phyloP scores from a whole-genome alignment of 2,888 invertebrate genomes.

The Phorcus lineatus region DNA sequence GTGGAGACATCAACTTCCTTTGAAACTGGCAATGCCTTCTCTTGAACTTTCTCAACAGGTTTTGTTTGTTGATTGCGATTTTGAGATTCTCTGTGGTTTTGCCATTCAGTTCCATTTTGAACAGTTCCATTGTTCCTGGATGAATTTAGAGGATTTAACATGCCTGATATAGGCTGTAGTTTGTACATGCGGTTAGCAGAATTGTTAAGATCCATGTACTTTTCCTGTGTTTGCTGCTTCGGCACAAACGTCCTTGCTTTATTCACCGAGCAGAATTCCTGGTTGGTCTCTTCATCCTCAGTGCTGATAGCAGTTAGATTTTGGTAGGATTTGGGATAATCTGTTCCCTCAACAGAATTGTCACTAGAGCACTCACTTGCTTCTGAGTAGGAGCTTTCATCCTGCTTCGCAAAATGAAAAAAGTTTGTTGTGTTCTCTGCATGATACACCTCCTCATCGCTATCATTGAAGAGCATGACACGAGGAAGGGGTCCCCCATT shows the following conservation, averaged over 20 bases:
- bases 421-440: constrained; percentile 63
- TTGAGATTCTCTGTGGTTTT: constrained; percentile 9
- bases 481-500: constrained; percentile 40
- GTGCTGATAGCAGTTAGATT: constrained; percentile 41
- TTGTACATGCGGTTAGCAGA: constrained; percentile 80
- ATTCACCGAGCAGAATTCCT: constrained; percentile 35
- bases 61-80: constrained; percentile 7
- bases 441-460: constrained; percentile 64
- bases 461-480: constrained; percentile 68
- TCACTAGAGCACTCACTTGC: constrained; percentile 74
- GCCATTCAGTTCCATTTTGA: not conserved
- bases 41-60: not conserved
- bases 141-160: constrained; percentile 74
- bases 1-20: constrained; percentile 42
- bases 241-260: constrained; percentile 24
- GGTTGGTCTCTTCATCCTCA: constrained; percentile 39
- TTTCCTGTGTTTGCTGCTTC: constrained; percentile 42
- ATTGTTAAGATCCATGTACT: constrained; percentile 83
- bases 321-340: constrained; percentile 59
- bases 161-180: constrained; percentile 83
- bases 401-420: constrained; percentile 66
- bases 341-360: constrained; percentile 39
- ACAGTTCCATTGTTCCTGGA: not conserved
- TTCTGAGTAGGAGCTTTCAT: constrained; percentile 74
- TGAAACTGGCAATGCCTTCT: constrained; percentile 25